Evolutionary conservation across 2,113 vertebrate species (phyloP), one percentile per base, ranked within the genome.

Genomic region (Pogonocichla stellata): DNA sequence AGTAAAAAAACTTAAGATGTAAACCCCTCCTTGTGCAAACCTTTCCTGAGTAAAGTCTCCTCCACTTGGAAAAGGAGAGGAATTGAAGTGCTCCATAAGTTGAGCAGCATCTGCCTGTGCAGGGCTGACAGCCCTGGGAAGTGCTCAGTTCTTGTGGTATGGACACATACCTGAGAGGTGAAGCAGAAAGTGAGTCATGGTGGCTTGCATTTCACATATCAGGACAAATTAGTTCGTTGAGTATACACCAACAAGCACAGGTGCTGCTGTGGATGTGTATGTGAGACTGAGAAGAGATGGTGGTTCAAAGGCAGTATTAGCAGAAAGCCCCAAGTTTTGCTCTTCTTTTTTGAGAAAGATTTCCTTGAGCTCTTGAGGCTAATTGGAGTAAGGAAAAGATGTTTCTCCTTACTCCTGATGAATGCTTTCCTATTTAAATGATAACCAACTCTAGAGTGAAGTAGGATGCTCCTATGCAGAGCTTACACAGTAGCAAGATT

Each of bases 381-480:
- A 86, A 77, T 43, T 19, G 16, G 26, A 78, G 33, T 20, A 62
- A 83, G 18, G 26, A 60, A 88, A 78, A 64, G 31, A 54, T 67
- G 36, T 69, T 84, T 72, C 77, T 93, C 80, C 92, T 93, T 88
- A 80, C 51, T 95, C 74, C 69, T 79, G 86, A 95, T 93, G 74
- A 97, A 93, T 73, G 47, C 56, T 67, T 79, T 95, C 95, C 83
- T 92, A 93, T 93, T 97, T 96, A 97, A 94, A 95, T 93, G 72
- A 57, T 50, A 89, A 60, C 43, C 36, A 91, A 6, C 25, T 75
- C 85, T 58, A 93, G 88, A 96, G 54, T 75, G 88, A 97, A 96
- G 77, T 73, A 58, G 60, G 89, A 90, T 88, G 87, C 92, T 96
- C 57, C 93, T 74, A 29, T 79, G 50, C 53, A 70, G 40, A 84